Percentiles rank a stretch among this genome's conserved stretches.
These are phyloP conservation scores for Paramormyrops hopkinsi DNA, from an alignment of 2,797 vertebrate genomes.

Conservation along the genomic window DNA sequence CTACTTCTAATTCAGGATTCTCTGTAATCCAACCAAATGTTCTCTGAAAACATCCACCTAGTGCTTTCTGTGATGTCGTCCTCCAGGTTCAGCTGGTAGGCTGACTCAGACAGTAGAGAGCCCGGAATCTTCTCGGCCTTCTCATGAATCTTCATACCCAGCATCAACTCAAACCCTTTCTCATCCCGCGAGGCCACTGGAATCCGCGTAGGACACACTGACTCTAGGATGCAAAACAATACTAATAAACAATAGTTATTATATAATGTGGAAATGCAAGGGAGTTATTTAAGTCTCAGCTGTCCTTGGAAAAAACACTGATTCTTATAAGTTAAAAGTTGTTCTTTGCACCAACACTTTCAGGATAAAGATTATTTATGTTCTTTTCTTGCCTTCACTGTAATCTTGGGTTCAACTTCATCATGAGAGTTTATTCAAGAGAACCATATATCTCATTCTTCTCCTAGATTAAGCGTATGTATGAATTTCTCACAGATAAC, in stretches of 20 bases:
- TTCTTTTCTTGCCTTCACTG: neutral
- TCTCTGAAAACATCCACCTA: conserved; percentile 53
- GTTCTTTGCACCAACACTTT: neutral
- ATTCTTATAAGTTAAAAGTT: neutral
- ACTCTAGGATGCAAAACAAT: conserved; percentile 52
- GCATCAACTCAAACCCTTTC: conserved; percentile 79
- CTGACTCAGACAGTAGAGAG: conserved; percentile 62
- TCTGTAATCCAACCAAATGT: neutral
- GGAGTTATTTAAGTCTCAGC: neutral
- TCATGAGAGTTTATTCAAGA: neutral
- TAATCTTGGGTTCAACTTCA: neutral
- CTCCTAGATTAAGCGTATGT: neutral
- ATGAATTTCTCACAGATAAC: neutral
- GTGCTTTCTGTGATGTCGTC: conserved; percentile 70
- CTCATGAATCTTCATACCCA: conserved; percentile 67
- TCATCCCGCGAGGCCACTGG: conserved; percentile 70
- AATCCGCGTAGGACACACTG: conserved; percentile 74
- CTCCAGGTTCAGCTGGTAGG: conserved; percentile 66
- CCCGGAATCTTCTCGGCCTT: conserved; percentile 70
- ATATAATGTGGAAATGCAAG: neutral
- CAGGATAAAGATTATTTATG: neutral
- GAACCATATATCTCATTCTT: neutral
- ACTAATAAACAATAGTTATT: neutral
- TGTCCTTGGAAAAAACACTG: neutral
- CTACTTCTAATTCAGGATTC: neutral